Base-by-base conservation (phyloP, 2,888 invertebrate genomes). In the Tenodera sinensis region DNA sequence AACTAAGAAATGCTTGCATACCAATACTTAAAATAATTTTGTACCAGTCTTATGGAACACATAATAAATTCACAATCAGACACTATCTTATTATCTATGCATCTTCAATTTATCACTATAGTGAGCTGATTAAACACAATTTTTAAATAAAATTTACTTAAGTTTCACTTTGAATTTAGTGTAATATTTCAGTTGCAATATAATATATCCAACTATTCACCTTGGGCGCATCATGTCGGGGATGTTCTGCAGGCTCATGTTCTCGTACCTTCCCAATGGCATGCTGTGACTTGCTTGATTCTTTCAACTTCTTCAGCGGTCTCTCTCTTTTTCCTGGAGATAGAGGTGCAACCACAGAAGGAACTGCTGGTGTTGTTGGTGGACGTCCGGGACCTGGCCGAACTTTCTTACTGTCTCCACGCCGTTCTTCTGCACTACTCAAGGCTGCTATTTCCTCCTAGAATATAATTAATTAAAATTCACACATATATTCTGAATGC, bases 201-300 rank as follows among this genome's bases (percentile, higher is more conserved):
- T 34, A 34, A 34, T 34, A 0, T 8, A 42, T 12, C 9, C 9
- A 42, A 71, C 15, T 20, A 20, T 20, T 71, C 20, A 71, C 93
- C 92, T 97, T 96, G 3, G 96, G 95, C 86, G 95, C 93, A 91
- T 96, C 96, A 86, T 96, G 94, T 92, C 96, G 95, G 3, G 93
- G 94, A 14, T 94, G 93, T 93, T 93, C 95, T 92, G 93, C 95
- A 91, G 93, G 94, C 91, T 88, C 93, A 85, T 90, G 88, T 82
- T 90, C 91, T 12, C 89, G 87, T 8, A 87, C n/a, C 20, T 83
- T 83, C 6, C 30, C 30, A 27, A 83, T 7, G 9, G 28, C 25
- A 30, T 28, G 30, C 20, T 83, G 28, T 2, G 28, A 83, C 28
- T 30, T 28, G 30, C 83, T 83, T 15, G 82, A 25, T 30, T 95